Percentiles rank a stretch among this genome's conserved stretches.
Evolutionary conservation across 2,113 vertebrate genomes (phyloP).

Genomic region (Hiodon tergisus): DNA sequence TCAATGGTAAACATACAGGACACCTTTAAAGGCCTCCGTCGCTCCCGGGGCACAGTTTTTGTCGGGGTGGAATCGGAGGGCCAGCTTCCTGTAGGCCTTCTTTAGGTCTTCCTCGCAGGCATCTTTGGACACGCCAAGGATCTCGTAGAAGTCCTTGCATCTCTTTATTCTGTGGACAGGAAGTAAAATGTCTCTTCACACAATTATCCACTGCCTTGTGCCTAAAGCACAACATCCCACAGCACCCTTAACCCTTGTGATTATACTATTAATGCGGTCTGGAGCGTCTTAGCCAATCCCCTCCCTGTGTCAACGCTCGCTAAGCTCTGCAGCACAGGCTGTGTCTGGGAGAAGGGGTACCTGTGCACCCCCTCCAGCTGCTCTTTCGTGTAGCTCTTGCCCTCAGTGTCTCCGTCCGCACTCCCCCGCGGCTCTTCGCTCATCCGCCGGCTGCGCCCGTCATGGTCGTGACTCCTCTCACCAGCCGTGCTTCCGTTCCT

Average conservation of each 20-base stretch:
- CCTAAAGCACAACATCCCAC: too few relatives aligned
- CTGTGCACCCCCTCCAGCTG: conserved; percentile 82
- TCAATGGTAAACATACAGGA: neutral
- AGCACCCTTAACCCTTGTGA: too few relatives aligned
- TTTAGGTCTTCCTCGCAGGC: conserved; percentile 90
- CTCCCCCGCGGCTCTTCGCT: conserved; percentile 53
- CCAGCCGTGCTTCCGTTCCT: conserved; percentile 64
- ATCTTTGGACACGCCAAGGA: conserved; percentile 81
- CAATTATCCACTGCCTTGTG: neutral
- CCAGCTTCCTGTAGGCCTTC: conserved; percentile 68
- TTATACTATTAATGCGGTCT: too few relatives aligned
- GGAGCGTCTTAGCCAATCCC: too few relatives aligned
- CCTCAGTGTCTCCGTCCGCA: conserved; percentile 21
- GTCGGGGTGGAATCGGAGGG: conserved; percentile 69
- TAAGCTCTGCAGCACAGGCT: neutral
- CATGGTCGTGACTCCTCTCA: conserved; percentile 58
- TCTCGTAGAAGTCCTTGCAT: conserved; percentile 96
- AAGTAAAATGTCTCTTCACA: neutral
- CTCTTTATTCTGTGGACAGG: conserved; percentile 78
- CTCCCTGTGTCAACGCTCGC: too few relatives aligned
- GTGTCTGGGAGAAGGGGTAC: conserved; percentile 46
- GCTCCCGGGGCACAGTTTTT: conserved; percentile 70
- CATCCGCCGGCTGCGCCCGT: conserved; percentile 55
- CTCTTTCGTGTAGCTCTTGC: conserved; percentile 76
- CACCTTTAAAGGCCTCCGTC: conserved; percentile 95